Percentiles rank a stretch among this genome's conserved stretches.
These are phyloP conservation scores for Saxidomus purpurata DNA, from an alignment of 1,140 invertebrate genomes.

Conservation along the genomic window DNA sequence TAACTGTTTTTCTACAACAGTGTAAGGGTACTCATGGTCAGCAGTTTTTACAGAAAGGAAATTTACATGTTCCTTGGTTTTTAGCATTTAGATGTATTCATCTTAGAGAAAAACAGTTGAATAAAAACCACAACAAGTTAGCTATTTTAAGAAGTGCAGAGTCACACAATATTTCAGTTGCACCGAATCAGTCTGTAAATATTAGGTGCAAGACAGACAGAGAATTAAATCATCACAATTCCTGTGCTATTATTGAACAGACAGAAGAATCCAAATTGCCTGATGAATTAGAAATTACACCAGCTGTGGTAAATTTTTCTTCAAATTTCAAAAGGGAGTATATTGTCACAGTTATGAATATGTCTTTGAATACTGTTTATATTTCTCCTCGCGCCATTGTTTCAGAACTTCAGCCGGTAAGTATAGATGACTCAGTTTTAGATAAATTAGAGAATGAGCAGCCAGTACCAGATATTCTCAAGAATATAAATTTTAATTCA, in stretches of 20 bases:
- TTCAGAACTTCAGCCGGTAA: slow-evolving; percentile 9
- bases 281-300: not conserved
- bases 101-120: not conserved
- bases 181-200: slow-evolving; percentile 16
- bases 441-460: not conserved
- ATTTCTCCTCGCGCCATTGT: not conserved
- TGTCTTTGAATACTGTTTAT: not conserved
- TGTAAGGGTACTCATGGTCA: slow-evolving; percentile 28
- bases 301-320: not conserved
- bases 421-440: not conserved
- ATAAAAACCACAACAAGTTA: slow-evolving; percentile 1
- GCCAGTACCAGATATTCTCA: not conserved
- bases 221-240: not conserved
- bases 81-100: slow-evolving; percentile 19
- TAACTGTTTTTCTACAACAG: not conserved
- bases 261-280: not conserved
- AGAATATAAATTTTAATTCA: slow-evolving; percentile 13
- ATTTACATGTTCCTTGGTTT: slow-evolving; percentile 13
- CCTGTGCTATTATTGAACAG: not conserved
- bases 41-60: slow-evolving; percentile 25
- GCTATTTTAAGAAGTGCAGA: slow-evolving; percentile 32
- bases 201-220: slow-evolving; percentile 12
- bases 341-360: slow-evolving; percentile 19
- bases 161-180: not conserved
- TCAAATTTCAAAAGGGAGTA: not conserved